Evolutionary conservation across 1,140 invertebrate species (phyloP).

Genomic region (Pteromalus puparum): DNA sequence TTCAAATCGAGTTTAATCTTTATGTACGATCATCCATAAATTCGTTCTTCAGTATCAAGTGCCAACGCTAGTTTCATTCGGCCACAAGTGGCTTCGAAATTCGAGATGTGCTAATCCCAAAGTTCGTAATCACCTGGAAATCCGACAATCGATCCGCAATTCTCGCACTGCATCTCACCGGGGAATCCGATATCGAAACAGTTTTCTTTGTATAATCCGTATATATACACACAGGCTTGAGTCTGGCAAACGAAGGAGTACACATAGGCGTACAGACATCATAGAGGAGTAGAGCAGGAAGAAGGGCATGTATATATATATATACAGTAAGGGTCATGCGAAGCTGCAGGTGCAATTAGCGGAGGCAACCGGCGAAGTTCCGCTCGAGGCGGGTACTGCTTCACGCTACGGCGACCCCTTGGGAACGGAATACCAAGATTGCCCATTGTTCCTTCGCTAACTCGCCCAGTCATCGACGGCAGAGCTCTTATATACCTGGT

Average conservation of each 20-base stretch:
- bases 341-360: conserved; percentile 71
- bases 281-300: neutral
- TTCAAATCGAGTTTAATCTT: no score
- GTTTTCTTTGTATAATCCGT: neutral
- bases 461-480: conserved; percentile 9
- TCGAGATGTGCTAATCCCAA: neutral
- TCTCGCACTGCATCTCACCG: neutral
- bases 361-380: conserved; percentile 72
- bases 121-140: neutral
- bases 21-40: no score
- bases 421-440: conserved; percentile 71
- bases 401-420: conserved; percentile 68
- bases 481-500: neutral
- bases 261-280: no score
- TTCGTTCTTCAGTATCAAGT: no score
- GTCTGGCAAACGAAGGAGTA: no score
- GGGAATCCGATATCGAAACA: neutral
- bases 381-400: conserved; percentile 60
- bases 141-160: neutral
- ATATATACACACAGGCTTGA: no score
- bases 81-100: neutral
- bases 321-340: conserved; percentile 42
- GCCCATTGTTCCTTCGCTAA: conserved; percentile 62
- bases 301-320: neutral
- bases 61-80: neutral